Percentiles rank a stretch among this genome's conserved stretches.
Evolutionary conservation across 2,797 vertebrate genomes (phyloP).

Genomic region (Tiaroga cobitis): DNA sequence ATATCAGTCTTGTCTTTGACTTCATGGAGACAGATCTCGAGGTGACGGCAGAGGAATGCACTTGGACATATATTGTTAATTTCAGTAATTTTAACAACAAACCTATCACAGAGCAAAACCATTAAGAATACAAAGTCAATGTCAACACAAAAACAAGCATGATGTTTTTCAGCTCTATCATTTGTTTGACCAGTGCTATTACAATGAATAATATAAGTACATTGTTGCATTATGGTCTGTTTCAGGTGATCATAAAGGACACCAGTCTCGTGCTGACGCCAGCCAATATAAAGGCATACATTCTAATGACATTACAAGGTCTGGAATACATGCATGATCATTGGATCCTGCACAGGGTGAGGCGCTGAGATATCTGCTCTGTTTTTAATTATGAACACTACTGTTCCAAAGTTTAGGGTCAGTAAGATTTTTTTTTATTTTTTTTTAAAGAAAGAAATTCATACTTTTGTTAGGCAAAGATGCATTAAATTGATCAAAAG

Average conservation of each 20-base stretch:
- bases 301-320: constrained; percentile 97
- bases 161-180: neutral
- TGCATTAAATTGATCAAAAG: neutral
- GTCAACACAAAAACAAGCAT: neutral
- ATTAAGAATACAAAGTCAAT: neutral
- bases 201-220: too few relatives aligned
- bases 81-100: neutral
- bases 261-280: constrained; percentile 94
- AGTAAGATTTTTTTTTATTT: neutral
- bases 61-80: neutral
- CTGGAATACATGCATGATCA: constrained; percentile 95
- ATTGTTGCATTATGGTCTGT: neutral
- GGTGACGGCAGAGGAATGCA: constrained; percentile 72
- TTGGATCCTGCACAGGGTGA: constrained; percentile 95
- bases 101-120: constrained; percentile 3
- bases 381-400: neutral
- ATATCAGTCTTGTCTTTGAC: constrained; percentile 98
- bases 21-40: constrained; percentile 99
- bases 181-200: neutral
- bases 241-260: constrained; percentile 97
- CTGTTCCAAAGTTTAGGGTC: neutral
- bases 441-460: neutral
- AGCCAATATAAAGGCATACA: constrained; percentile 96
- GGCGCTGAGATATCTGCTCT: neutral
- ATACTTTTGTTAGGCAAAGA: neutral